phyloP scores from a whole-genome alignment of 1,140 invertebrate species.

The Babylonia areolata region DNA sequence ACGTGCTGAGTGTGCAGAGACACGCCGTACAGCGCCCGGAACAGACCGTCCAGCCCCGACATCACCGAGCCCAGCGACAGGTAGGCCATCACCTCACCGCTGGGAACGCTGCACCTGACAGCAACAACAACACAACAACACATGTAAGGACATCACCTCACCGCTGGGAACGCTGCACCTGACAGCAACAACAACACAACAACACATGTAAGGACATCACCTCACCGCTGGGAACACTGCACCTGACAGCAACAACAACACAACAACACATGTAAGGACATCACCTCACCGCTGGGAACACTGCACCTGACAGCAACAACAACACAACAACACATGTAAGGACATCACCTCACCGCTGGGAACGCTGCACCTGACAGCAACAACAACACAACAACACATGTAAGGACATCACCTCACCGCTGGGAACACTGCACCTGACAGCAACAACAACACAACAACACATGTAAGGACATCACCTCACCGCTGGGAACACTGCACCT shows the following conservation, averaged over 20 bases:
- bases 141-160: slow-evolving; percentile 76
- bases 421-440: too few species aligned
- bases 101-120: slow-evolving; percentile 49
- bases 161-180: slow-evolving; percentile 47
- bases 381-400: too few species aligned
- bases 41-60: slow-evolving; percentile 94
- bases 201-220: slow-evolving; percentile 76
- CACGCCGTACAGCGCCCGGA: slow-evolving; percentile 85
- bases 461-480: too few species aligned
- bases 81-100: slow-evolving; percentile 78
- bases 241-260: slow-evolving; percentile 45
- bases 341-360: too few species aligned
- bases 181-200: slow-evolving; percentile 26
- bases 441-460: too few species aligned
- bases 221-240: slow-evolving; percentile 45
- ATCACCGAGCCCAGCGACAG: slow-evolving; percentile 96
- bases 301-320: slow-evolving; percentile 48
- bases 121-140: slow-evolving; percentile 22
- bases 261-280: slow-evolving; percentile 75
- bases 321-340: slow-evolving; percentile 5
- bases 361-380: too few species aligned
- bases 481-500: too few species aligned
- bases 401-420: too few species aligned
- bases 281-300: slow-evolving; percentile 46
- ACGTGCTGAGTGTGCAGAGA: slow-evolving; percentile 84